Evolutionary conservation across 2,797 vertebrate species (phyloP).

Genomic region (Cuniculus paca): DNA sequence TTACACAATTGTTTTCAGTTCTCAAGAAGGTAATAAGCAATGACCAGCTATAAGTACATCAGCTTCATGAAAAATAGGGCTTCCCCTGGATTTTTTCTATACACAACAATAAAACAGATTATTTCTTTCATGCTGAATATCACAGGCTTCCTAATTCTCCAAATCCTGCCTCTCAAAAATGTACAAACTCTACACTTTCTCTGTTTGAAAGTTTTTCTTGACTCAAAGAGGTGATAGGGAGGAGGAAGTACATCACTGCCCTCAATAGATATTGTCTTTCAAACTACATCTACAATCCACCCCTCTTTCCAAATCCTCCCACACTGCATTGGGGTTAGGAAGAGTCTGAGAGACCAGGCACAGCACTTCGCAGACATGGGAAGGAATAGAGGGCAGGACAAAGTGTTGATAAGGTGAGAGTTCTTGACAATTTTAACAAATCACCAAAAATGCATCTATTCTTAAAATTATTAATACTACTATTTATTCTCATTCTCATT

Average conservation of each 20-base stretch:
- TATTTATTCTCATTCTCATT: not conserved
- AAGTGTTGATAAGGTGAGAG: too few relatives aligned
- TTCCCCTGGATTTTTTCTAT: not conserved
- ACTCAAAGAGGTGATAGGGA: not conserved
- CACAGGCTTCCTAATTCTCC: not conserved
- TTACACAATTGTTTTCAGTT: not conserved
- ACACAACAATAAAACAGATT: not conserved
- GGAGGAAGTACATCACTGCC: not conserved
- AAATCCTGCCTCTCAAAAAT: not conserved
- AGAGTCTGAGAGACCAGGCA: accelerated
- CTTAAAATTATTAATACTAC: not conserved
- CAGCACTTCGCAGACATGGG: not conserved
- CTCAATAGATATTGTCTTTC: not conserved
- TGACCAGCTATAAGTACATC: not conserved
- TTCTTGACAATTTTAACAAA: not conserved
- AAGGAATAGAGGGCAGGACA: too few relatives aligned
- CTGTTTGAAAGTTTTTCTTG: not conserved
- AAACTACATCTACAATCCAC: accelerated
- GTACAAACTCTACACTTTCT: not conserved
- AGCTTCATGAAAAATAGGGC: not conserved
- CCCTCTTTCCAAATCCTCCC: not conserved
- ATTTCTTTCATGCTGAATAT: not conserved
- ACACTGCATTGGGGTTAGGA: accelerated
- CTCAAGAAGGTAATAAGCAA: not conserved
- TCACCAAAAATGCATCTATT: not conserved